phyloP scores from a whole-genome alignment of 2,113 vertebrate genomes.

The Pycnonotus jocosus region DNA sequence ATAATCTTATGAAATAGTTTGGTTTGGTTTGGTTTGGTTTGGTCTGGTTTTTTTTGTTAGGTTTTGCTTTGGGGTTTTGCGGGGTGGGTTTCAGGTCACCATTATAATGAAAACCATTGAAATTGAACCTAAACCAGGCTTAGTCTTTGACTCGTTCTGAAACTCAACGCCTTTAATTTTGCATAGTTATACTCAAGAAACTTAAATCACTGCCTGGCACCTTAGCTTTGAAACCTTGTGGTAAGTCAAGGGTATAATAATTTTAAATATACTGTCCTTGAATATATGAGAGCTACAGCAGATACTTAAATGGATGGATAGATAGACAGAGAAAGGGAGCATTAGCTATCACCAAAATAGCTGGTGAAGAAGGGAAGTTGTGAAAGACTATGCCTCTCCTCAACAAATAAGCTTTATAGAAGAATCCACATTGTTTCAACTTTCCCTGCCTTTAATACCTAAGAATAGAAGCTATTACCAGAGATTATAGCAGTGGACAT shows the following conservation, averaged over 20 bases:
- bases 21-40: background rate
- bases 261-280: background rate
- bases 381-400: background rate
- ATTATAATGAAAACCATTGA: background rate
- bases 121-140: background rate
- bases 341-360: background rate
- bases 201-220: background rate
- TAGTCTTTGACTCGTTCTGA: background rate
- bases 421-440: background rate
- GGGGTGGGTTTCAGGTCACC: background rate
- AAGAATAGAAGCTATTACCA: background rate
- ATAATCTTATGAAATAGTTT: background rate
- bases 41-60: accelerated
- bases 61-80: background rate
- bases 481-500: background rate
- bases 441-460: background rate
- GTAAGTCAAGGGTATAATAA: background rate
- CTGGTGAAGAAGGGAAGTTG: background rate
- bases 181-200: background rate
- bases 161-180: background rate
- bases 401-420: background rate
- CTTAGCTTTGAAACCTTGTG: background rate
- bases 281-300: background rate
- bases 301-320: background rate
- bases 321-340: background rate